Conservation (phyloP, 2,113 vertebrate species). For the Ondatra zibethicus region DNA sequence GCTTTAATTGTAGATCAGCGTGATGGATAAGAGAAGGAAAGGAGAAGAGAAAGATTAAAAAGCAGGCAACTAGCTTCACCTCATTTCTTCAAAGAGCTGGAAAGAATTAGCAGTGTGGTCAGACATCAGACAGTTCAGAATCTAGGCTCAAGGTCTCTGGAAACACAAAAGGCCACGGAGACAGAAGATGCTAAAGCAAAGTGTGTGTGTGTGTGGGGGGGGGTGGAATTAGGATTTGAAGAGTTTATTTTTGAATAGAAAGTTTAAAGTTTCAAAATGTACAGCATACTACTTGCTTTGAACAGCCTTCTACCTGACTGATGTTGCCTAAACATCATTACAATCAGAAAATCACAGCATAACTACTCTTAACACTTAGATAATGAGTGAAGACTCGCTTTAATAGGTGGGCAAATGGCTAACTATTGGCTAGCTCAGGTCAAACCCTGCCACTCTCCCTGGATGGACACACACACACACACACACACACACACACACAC, state of each 20-base stretch:
- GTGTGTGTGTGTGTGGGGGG: not conserved
- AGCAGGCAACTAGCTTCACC: conserved; percentile 63
- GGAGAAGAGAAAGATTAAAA: conserved; percentile 57
- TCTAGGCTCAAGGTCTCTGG: not conserved
- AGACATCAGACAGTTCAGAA: not conserved
- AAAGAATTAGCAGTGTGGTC: conserved; percentile 56
- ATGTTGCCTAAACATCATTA: not conserved
- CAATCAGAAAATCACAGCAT: not conserved
- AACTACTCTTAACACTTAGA: not conserved
- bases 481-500: not conserved
- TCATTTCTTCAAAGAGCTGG: conserved; percentile 59
- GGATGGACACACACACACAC: too few species aligned
- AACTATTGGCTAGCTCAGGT: not conserved
- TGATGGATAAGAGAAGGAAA: conserved; percentile 50
- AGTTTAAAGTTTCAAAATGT: conserved; percentile 31
- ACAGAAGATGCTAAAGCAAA: not conserved
- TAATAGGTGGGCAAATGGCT: not conserved
- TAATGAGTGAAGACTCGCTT: not conserved
- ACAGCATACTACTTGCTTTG: not conserved
- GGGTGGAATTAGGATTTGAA: not conserved
- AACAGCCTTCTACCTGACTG: not conserved
- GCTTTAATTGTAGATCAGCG: conserved; percentile 78
- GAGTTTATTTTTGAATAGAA: conserved; percentile 4
- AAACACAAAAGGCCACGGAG: not conserved
- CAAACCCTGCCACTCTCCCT: not conserved